phyloP scores from a whole-genome alignment of 2,888 invertebrate genomes.

The Tachystola acroxantha region DNA sequence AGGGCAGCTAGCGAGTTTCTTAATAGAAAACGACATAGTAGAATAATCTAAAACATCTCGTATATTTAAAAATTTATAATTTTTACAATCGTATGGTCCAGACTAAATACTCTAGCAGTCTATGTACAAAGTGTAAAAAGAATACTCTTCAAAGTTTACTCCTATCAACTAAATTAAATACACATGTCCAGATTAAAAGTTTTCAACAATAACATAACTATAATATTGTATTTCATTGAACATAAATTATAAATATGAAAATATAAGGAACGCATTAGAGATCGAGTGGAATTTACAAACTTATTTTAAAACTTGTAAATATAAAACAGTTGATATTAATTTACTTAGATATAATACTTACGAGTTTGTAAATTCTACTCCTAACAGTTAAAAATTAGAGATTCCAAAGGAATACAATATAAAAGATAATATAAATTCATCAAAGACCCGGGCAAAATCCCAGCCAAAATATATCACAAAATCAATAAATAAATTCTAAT shows the following conservation, averaged over 20 bases:
- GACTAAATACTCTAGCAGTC: constrained; percentile 8
- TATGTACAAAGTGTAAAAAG: constrained; percentile 16
- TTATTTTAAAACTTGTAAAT: no score
- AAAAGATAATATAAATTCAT: background rate
- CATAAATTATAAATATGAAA: constrained; percentile 10
- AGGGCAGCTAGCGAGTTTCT: no score
- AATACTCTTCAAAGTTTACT: constrained; percentile 8
- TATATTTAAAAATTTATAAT: constrained; percentile 9
- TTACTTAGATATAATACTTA: no score
- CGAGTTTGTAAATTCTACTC: background rate
- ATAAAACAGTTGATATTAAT: background rate
- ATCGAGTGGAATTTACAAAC: background rate
- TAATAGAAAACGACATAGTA: background rate
- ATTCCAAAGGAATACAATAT: background rate
- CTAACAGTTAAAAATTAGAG: background rate
- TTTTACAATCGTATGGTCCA: constrained; percentile 18
- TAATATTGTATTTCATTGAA: constrained; percentile 6
- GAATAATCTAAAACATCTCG: constrained; percentile 1
- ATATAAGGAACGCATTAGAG: background rate
- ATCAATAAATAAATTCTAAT: background rate
- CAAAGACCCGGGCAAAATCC: background rate
- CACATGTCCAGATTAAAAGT: constrained; percentile 4
- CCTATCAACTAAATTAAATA: constrained; percentile 7
- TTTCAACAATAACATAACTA: constrained; percentile 8
- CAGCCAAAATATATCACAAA: background rate